phyloP scores from a whole-genome alignment of 2,797 vertebrate species.

The Pseudochirops cupreus region DNA sequence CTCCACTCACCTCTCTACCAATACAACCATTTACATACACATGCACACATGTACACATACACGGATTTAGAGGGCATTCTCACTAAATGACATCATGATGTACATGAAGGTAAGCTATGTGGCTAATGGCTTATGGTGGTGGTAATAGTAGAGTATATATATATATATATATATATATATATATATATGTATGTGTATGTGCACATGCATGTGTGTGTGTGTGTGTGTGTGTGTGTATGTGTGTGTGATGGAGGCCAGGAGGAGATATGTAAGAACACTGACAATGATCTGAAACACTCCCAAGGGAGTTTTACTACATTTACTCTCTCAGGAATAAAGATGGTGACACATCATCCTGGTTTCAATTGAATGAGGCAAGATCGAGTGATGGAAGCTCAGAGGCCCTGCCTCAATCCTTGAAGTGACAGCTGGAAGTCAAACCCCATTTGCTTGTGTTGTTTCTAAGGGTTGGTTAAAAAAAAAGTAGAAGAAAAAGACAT shows the following conservation, averaged over 20 bases:
- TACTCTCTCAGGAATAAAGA: slow-evolving; percentile 7
- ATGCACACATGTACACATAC: not conserved
- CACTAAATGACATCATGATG: not conserved
- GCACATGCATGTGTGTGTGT: no score
- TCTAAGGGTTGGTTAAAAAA: slow-evolving; percentile 49
- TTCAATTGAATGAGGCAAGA: slow-evolving; percentile 66
- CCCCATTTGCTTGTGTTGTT: slow-evolving; percentile 77
- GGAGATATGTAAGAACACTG: not conserved
- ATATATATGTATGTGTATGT: no score
- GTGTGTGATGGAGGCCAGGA: not conserved
- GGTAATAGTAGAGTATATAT: no score
- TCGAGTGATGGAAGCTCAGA: slow-evolving; percentile 57
- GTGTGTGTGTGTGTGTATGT: no score
- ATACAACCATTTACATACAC: not conserved
- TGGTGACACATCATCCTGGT: slow-evolving; percentile 50
- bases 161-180: no score
- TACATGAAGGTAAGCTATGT: not conserved
- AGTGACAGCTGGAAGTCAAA: slow-evolving; percentile 81
- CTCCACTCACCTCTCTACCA: not conserved
- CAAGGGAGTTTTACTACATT: slow-evolving; percentile 9
- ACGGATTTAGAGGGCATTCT: not conserved
- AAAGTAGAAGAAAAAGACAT: slow-evolving; percentile 72
- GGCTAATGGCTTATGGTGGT: not conserved
- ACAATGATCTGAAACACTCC: slow-evolving; percentile 6
- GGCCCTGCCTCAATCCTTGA: slow-evolving; percentile 69